Evolutionary conservation across 2,888 invertebrate species (phyloP), one percentile per base, ranked within the genome.

Genomic region (Drosophila merina): DNA sequence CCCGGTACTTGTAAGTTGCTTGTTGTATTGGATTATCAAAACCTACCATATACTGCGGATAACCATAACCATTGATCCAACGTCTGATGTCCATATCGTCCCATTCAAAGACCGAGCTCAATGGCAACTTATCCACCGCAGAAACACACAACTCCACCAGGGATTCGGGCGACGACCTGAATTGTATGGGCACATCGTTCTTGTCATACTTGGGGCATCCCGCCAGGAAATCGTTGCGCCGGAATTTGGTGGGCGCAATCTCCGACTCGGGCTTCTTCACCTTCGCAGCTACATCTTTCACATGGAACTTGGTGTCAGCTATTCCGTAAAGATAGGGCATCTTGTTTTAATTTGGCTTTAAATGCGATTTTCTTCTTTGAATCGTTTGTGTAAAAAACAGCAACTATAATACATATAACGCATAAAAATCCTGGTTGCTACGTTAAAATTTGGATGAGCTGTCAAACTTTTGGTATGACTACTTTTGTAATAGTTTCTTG

Each of bases 31-130:
- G 1, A 20, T 20, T 20, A 20, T 20, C n/a, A n/a, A n/a, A 20
- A 55, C 73, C 62, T 68, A 94, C 94, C 90, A 85, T 92, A 72
- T 94, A 94, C 55, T 93, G 90, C 0, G 93, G 93, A 12, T 93
- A 89, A 0, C 93, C 93, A 0, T 93, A 89, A 0, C 77, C 79
- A 0, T 84, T 73, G 57, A 94, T 91, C 94, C 94, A 94, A 0
- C 84, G 74, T 0, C 90, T 91, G 0, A 94, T 93, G 0, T 93
- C 91, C 0, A 89, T 82, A 26, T 83, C 90, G 0, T 77, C 88
- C 94, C 94, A 94, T 0, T 79, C 44, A 47, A 92, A 92, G 0
- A 93, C 92, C 0, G 79, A 64, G 0, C 94, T 93, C 0, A 92
- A 77, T 0, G 78, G 76, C 10, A 93, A 57, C 0, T 57, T 57